A percentile compares a stretch with the other conserved stretches of the same genome.
phyloP scores from a whole-genome alignment of 2,113 vertebrate genomes.

The Mormoops blainvillei region DNA sequence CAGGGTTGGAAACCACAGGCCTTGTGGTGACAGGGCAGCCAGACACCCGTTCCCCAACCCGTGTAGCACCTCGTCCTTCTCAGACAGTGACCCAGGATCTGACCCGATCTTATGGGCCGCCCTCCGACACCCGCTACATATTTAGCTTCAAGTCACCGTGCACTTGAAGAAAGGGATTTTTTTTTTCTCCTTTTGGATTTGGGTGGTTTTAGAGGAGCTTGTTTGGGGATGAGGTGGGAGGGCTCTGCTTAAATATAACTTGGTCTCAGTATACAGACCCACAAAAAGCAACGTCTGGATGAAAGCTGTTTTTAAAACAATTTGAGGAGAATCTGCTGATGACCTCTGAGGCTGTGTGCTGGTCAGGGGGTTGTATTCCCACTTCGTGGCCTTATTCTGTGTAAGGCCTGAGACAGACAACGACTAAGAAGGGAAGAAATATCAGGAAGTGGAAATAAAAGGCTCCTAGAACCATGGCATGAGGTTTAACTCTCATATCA shows the following conservation, averaged over 20 bases:
- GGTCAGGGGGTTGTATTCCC: background rate
- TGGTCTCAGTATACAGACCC: slow-evolving; percentile 13
- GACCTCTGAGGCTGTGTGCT: background rate
- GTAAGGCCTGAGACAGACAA: background rate
- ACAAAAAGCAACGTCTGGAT: background rate
- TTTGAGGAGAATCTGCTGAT: slow-evolving; percentile 7
- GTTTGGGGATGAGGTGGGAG: background rate
- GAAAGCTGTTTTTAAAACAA: slow-evolving; percentile 39
- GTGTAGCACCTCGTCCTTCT: background rate
- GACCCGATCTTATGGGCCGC: background rate
- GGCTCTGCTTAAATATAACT: slow-evolving; percentile 41
- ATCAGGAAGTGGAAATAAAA: background rate
- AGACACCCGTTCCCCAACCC: background rate
- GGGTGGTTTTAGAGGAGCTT: slow-evolving; percentile 31
- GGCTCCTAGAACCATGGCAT: background rate
- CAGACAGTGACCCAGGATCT: slow-evolving; percentile 9
- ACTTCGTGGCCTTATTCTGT: background rate
- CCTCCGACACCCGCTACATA: background rate
- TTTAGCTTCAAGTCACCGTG: background rate
- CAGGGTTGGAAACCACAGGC: slow-evolving; percentile 63
- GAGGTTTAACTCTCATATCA: background rate
- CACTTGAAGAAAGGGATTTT: background rate
- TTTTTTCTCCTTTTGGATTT: background rate
- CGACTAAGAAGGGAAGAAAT: background rate
- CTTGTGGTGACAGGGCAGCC: slow-evolving; percentile 52